Evolutionary conservation across 2,113 vertebrate genomes (phyloP), one percentile per base, ranked within the genome.

Genomic region (Dermatemys mawii): DNA sequence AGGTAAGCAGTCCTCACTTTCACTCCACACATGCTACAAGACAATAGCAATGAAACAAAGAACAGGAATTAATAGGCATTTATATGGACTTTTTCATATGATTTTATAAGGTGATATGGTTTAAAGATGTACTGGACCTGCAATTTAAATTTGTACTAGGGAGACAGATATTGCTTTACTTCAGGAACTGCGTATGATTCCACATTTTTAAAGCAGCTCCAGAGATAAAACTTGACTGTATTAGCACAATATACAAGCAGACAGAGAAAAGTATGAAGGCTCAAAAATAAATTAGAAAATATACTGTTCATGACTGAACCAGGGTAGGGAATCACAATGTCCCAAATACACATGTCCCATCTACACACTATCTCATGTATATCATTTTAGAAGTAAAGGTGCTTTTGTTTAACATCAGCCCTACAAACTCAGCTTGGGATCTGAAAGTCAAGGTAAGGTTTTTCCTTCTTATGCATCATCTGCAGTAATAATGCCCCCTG

Each of bases 1-100:
- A 83, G 99, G 99, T 93, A 99, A 98, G 97, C 99, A 99, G 97
- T 99, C 99, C 96, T 99, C 99, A 13, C 99, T 99, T 98, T 99
- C 99, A 12, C 99, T 99, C 99, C 99, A 99, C 95, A 99, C 99
- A 1, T 99, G 99, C 99, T 99, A 91, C 26, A 96, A 60, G 94
- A 87, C 96, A 97, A 92, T 26, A 83, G 70, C 81, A 51, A 70
- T 79, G 93, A 60, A 38, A 93, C 90, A 97, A 91, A 96, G 92
- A 90, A 82, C 83, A 93, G 41, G 50, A 32, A 49, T 97, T 89
- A 97, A 83, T 6, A 83, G 70, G 89, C 51, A 92, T 89, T 67
- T 80, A 83, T 0, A 0, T 11, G 9, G 32, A 27, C 11, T 46
- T 67, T 87, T 93, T 86, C 92, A 41, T 1, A 0, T 32, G 84